Evolutionary conservation across 2,113 vertebrate genomes (phyloP).

Genomic region (Paramormyrops kingsleyae): DNA sequence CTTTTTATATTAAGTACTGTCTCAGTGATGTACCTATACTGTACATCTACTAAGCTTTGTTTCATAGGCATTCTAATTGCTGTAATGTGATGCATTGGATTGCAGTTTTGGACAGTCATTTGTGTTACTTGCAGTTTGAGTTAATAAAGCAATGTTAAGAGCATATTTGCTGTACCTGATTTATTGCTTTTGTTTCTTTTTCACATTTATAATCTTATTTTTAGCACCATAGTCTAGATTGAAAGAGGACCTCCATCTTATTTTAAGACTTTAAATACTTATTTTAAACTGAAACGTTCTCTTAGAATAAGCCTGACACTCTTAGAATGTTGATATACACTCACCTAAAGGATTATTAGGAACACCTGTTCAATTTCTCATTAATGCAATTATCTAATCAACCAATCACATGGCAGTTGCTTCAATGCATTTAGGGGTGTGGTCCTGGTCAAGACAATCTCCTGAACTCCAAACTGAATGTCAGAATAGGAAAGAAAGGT

Average conservation of each 20-base stretch:
- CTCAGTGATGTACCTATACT: no score
- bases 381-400: no score
- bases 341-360: no score
- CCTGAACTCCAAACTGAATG: no score
- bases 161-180: constrained; percentile 14
- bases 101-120: constrained; percentile 8
- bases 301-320: background rate
- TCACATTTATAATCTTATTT: background rate
- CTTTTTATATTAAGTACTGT: no score
- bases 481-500: no score
- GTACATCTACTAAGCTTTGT: background rate
- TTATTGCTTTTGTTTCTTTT: constrained; percentile 10
- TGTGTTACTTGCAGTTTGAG: constrained; percentile 8
- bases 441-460: no score
- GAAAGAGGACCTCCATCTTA: background rate
- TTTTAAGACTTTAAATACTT: background rate
- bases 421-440: no score
- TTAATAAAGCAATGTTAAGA: constrained; percentile 10
- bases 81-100: background rate
- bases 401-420: no score
- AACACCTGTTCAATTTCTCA: no score
- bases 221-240: constrained; percentile 3
- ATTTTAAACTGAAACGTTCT: background rate
- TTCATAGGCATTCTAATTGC: background rate
- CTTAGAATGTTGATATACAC: constrained; percentile 4